phyloP scores from a whole-genome alignment of 1,140 invertebrate species.

The Aphis gossypii region DNA sequence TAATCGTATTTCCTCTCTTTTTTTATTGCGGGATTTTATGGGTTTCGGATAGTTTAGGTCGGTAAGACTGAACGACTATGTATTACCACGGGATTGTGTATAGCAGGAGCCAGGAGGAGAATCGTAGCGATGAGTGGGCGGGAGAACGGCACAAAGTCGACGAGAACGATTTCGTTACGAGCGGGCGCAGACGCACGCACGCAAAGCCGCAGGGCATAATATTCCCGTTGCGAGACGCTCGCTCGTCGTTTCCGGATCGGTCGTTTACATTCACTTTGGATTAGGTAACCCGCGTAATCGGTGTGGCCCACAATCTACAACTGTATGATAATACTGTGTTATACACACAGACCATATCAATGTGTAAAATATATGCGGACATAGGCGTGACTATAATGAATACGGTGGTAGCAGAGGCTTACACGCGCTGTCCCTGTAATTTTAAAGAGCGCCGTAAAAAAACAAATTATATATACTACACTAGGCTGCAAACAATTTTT shows the following conservation, averaged over 20 bases:
- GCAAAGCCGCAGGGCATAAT: not conserved
- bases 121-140: too few relatives aligned
- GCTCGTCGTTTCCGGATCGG: constrained; percentile 33
- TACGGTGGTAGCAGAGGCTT: not conserved
- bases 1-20: not conserved
- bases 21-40: not conserved
- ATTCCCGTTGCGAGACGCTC: not conserved
- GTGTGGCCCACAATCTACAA: not conserved
- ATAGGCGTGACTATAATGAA: not conserved
- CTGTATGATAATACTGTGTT: not conserved
- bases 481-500: not conserved
- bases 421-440: not conserved
- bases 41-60: not conserved
- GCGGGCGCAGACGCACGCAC: not conserved
- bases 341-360: not conserved
- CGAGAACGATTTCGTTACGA: constrained; percentile 19
- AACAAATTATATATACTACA: not conserved
- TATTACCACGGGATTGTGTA: not conserved
- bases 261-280: constrained; percentile 51
- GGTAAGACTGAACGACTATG: not conserved
- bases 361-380: not conserved
- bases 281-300: constrained; percentile 42
- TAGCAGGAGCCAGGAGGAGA: not conserved
- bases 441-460: not conserved
- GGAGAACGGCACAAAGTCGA: not conserved